Percentiles rank a stretch among this genome's conserved stretches.
Evolutionary conservation across 2,888 invertebrate species (phyloP).

Genomic region (Drosophila bunnanda): DNA sequence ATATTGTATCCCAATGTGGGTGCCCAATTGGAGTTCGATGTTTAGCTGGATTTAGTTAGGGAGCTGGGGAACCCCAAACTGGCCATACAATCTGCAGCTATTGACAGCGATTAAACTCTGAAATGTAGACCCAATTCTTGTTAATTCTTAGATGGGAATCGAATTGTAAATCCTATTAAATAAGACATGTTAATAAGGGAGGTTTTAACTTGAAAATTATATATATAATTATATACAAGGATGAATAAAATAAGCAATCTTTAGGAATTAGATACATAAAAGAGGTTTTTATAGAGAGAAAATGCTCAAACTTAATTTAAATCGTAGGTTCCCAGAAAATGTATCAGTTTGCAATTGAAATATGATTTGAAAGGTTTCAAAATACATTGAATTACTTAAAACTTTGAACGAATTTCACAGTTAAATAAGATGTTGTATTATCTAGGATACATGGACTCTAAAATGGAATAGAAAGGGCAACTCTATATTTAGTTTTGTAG

Average conservation of each 20-base stretch:
- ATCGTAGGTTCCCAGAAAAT: neutral
- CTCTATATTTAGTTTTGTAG: neutral
- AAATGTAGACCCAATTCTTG: slow-evolving; percentile 1
- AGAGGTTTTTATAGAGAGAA: neutral
- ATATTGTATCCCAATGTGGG: slow-evolving; percentile 26
- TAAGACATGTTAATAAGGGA: no score
- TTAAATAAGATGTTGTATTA: neutral
- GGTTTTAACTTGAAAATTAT: neutral
- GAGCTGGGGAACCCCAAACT: slow-evolving; percentile 49
- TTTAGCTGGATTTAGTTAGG: slow-evolving; percentile 39
- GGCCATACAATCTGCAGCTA: slow-evolving; percentile 40
- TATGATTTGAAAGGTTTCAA: neutral
- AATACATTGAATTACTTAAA: neutral
- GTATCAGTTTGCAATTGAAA: no score
- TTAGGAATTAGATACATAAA: neutral
- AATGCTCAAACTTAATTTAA: neutral
- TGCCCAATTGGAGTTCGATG: slow-evolving; percentile 46
- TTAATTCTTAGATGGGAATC: no score
- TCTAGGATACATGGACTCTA: neutral
- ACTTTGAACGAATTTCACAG: neutral
- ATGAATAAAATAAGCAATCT: neutral
- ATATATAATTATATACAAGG: neutral
- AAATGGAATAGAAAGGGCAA: neutral
- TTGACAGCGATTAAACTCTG: slow-evolving; percentile 42
- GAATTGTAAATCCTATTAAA: neutral